Conservation (phyloP, 2,797 vertebrate genomes). For the Dallia pectoralis region DNA sequence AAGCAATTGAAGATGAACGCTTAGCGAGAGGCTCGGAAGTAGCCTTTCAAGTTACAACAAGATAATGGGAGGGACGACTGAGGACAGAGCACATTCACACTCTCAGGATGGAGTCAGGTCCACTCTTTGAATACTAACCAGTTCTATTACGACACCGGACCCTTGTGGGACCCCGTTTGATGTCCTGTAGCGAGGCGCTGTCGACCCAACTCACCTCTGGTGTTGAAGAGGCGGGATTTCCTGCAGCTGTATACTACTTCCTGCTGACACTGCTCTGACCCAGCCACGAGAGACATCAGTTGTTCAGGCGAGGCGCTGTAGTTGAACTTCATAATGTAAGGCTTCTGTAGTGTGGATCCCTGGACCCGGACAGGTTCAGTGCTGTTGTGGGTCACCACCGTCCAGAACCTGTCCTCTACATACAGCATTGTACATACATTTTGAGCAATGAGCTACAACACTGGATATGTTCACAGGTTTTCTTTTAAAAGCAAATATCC, state of each 20-base stretch:
- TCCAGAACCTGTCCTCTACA: slow-evolving; percentile 85
- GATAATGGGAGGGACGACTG: slow-evolving; percentile 25
- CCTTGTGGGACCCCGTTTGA: not conserved
- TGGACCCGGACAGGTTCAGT: slow-evolving; percentile 77
- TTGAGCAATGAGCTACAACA: not conserved
- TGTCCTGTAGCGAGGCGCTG: not conserved
- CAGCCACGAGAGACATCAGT: slow-evolving; percentile 80
- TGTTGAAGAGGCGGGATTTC: slow-evolving; percentile 88
- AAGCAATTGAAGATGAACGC: slow-evolving; percentile 40
- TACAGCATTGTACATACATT: slow-evolving; percentile 13
- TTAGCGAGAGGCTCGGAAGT: slow-evolving; percentile 17
- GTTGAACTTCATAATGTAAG: slow-evolving; percentile 78
- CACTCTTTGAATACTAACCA: not conserved
- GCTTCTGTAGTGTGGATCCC: slow-evolving; percentile 69
- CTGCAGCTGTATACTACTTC: slow-evolving; percentile 87
- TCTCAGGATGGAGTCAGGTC: slow-evolving; percentile 7
- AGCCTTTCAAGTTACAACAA: slow-evolving; percentile 33
- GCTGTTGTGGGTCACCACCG: slow-evolving; percentile 78
- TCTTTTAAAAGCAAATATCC: no score
- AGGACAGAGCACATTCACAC: slow-evolving; percentile 5
- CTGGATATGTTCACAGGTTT: not conserved
- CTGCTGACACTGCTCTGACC: slow-evolving; percentile 84
- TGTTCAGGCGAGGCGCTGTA: slow-evolving; percentile 82
- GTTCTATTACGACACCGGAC: not conserved
- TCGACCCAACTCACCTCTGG: slow-evolving; percentile 79